phyloP scores from a whole-genome alignment of 2,113 vertebrate species.

The Eublepharis macularius region DNA sequence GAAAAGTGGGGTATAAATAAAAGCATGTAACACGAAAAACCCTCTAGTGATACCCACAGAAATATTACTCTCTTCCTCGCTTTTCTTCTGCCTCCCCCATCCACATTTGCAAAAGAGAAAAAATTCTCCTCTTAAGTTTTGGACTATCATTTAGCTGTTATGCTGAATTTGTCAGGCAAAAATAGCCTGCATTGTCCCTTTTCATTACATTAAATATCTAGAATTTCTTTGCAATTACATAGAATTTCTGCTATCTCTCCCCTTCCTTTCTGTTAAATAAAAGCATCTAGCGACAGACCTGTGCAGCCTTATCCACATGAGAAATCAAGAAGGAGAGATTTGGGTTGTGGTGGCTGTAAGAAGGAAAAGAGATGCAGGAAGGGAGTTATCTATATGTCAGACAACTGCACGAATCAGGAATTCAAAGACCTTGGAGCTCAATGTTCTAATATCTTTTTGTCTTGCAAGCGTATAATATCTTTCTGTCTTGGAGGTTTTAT shows the following conservation, averaged over 20 bases:
- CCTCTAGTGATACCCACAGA: too few relatives aligned
- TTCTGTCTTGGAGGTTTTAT: slow-evolving; percentile 6
- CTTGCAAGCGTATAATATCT: neutral
- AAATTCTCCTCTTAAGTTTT: neutral
- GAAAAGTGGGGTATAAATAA: too few relatives aligned
- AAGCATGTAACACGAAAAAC: too few relatives aligned
- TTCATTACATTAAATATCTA: neutral
- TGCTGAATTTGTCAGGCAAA: neutral
- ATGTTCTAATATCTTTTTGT: neutral
- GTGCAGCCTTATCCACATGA: neutral
- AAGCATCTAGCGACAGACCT: neutral
- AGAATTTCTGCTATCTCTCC: neutral
- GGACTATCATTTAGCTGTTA: neutral
- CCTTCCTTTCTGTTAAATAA: neutral
- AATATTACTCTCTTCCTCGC: too few relatives aligned
- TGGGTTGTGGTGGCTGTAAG: neutral
- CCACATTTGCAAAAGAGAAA: neutral
- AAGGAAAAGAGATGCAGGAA: neutral
- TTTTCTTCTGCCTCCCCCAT: neutral
- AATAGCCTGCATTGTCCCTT: neutral
- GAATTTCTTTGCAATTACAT: neutral
- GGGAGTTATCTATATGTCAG: neutral
- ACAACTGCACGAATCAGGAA: neutral
- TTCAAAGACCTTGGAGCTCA: neutral
- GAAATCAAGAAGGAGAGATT: neutral